Conservation (phyloP, 2,888 invertebrate genomes). For the Mesoligia furuncula region DNA sequence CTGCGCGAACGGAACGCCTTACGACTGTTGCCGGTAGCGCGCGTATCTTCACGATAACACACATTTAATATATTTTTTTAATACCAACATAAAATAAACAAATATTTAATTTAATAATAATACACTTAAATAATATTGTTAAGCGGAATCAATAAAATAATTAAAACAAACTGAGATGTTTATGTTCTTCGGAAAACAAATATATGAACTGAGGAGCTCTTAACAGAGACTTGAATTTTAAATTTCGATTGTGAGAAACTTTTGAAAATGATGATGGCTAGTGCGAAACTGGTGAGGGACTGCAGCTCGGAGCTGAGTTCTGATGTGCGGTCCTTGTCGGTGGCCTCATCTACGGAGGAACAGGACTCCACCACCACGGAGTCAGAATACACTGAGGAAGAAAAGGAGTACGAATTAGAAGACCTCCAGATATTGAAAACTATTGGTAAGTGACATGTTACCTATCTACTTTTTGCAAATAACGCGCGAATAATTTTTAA, state of each 20-base stretch:
- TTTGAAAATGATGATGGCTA: conserved; percentile 89
- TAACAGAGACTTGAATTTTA: conserved; percentile 31
- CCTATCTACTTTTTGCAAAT: neutral
- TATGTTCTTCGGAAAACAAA: conserved; percentile 58
- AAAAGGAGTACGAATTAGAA: conserved; percentile 93
- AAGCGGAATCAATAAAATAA: conserved; percentile 20
- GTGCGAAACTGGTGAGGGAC: conserved; percentile 89
- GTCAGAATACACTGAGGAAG: conserved; percentile 90
- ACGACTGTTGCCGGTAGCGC: conserved; percentile 69
- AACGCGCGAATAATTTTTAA: neutral
- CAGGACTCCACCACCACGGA: conserved; percentile 90
- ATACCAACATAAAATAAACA: conserved; percentile 11
- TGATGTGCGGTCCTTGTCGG: conserved; percentile 87
- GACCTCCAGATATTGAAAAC: conserved; percentile 96
- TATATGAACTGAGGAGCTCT: conserved; percentile 65
- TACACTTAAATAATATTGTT: conserved; percentile 6
- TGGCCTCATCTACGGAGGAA: conserved; percentile 90
- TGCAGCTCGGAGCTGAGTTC: conserved; percentile 89
- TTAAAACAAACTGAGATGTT: conserved; percentile 52
- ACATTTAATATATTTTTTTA: conserved; percentile 54
- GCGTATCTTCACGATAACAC: conserved; percentile 74
- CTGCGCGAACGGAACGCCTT: conserved; percentile 76
- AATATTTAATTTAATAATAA: conserved; percentile 30
- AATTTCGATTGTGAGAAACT: conserved; percentile 56
- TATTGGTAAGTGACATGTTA: conserved; percentile 93